phyloP scores from a whole-genome alignment of 1,140 invertebrate genomes.

The Drosophila nebulosa region DNA sequence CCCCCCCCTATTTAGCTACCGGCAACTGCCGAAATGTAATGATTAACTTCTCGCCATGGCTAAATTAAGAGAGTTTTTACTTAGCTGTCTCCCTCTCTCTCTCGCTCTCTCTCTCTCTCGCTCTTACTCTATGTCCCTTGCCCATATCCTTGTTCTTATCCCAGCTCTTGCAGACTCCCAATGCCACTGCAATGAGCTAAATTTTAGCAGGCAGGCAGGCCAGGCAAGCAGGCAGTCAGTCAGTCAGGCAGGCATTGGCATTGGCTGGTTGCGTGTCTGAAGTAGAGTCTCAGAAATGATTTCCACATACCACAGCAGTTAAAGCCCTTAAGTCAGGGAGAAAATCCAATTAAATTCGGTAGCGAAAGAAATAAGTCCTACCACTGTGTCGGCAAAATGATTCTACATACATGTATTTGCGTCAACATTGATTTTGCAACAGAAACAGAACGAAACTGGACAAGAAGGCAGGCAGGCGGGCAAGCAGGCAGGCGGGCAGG shows the following conservation, averaged over 20 bases:
- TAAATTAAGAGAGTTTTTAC: constrained; percentile 78
- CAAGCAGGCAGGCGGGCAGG: neutral
- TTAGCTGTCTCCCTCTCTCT: constrained; percentile 10
- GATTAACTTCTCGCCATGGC: constrained; percentile 70
- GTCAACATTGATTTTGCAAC: constrained; percentile 75
- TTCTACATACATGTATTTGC: constrained; percentile 79
- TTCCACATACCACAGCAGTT: constrained; percentile 78
- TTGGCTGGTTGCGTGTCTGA: constrained; percentile 57
- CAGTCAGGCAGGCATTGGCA: constrained; percentile 20
- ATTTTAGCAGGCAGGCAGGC: neutral
- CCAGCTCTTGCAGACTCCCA: neutral
- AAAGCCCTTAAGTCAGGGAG: constrained; percentile 79
- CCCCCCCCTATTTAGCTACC: constrained; percentile 18
- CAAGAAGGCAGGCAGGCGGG: neutral
- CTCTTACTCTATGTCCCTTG: neutral
- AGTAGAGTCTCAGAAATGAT: constrained; percentile 61
- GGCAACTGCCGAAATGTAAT: constrained; percentile 63
- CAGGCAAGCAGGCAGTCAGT: neutral
- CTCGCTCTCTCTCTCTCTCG: neutral
- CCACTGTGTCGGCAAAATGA: constrained; percentile 73
- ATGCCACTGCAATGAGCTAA: constrained; percentile 5
- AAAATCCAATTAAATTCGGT: constrained; percentile 80
- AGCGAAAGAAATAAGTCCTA: constrained; percentile 79
- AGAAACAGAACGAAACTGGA: constrained; percentile 42
- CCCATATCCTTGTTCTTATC: neutral